Conservation (phyloP, 2,113 vertebrate genomes). For the Phaetusa simplex region DNA sequence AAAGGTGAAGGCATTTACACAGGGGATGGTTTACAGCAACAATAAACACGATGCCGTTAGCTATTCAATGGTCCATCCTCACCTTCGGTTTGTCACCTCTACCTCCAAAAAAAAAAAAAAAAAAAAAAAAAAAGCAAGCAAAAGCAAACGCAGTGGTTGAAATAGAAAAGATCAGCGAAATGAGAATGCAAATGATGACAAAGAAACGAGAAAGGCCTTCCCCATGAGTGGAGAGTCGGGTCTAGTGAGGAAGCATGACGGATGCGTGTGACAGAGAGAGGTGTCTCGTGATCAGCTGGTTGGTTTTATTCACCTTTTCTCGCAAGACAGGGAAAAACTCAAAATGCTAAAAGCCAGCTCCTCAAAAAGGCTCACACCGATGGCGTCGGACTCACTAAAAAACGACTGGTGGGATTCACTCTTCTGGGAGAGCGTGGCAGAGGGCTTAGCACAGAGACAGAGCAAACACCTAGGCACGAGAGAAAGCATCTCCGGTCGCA, state of each 20-base stretch:
- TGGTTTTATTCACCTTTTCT: background rate
- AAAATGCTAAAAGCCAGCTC: background rate
- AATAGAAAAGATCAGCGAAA: background rate
- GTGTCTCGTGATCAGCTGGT: background rate
- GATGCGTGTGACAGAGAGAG: background rate
- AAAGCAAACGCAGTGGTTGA: constrained; percentile 27
- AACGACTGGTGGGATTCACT: background rate
- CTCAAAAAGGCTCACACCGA: background rate
- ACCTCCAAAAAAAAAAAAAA: background rate
- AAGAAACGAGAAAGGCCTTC: background rate
- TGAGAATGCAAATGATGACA: background rate
- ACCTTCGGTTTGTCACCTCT: background rate
- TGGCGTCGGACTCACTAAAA: background rate
- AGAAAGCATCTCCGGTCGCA: background rate
- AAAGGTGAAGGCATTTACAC: background rate
- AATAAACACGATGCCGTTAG: background rate
- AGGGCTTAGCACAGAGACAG: background rate
- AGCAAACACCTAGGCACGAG: background rate
- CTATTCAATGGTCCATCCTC: background rate
- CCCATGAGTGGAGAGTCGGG: background rate
- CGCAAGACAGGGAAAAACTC: background rate
- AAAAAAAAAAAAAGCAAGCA: background rate
- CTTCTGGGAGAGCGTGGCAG: background rate
- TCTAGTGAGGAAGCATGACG: background rate
- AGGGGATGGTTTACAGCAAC: background rate